Evolutionary conservation across 2,888 invertebrate species (phyloP), one percentile per base, ranked within the genome.

Genomic region (Oligia latruncula): DNA sequence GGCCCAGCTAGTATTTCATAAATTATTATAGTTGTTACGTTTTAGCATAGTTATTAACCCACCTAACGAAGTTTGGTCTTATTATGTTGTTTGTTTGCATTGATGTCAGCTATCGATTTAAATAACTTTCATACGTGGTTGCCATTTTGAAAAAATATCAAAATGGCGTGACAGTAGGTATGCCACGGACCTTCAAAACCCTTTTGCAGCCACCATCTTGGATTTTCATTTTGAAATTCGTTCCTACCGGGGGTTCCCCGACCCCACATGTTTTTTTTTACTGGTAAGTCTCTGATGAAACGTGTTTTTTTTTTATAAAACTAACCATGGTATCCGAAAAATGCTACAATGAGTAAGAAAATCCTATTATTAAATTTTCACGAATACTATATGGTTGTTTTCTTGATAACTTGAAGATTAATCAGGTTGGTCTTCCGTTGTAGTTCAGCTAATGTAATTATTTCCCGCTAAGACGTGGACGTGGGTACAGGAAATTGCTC

Each of bases 401-500:
- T 72, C 60, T 70, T 40, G 9, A 62, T 64, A 40, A 64, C 46
- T 71, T 17, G 4, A 46, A 81, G 67, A 77, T 74, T 46, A 85
- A 84, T 71, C 55, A 72, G 29, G 43, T 60, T 64, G 29, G 15
- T 29, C 46, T 85, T 76, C 40, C 67, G 6, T 65, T 52, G 52
- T 73, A 40, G 15, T 55, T 13, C 60, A 70, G 40, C 55, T 77
- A 74, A 71, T 52, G 29, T 62, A 64, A 83, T 86, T 86, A 76
- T 77, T 71, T 80, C 60, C 72, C 55, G 71, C 68, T 82, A 67
- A 82, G 70, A 70, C 66, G 43, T 81, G 49, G 67, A 23, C 66
- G 58, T 81, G 55, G 55, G 13, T 29, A n/a, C 60, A 74, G 77
- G 82, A 85, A 68, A 82, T 82, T 85, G 74, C 62, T 72, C 17